Evolutionary conservation across 2,888 invertebrate genomes (phyloP).

Genomic region (Cryptocheilus praepositus): DNA sequence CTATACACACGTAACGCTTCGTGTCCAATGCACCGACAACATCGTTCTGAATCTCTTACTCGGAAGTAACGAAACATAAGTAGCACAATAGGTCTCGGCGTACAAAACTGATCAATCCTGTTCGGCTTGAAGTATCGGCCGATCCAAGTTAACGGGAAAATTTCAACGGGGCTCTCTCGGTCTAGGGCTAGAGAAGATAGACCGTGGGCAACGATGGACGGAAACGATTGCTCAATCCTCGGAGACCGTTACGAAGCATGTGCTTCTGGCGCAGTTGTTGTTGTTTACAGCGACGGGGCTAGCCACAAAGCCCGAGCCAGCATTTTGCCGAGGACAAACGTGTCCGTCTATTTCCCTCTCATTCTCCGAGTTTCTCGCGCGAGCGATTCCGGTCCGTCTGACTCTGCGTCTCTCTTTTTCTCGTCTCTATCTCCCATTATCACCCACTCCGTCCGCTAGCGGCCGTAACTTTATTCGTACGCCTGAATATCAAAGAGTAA

Average conservation of each 20-base stretch:
- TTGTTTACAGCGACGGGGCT: constrained; percentile 44
- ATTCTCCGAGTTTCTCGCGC: background rate
- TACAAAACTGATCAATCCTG: too few species aligned
- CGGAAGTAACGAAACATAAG: too few species aligned
- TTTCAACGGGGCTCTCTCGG: too few species aligned
- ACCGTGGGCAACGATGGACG: constrained; percentile 30
- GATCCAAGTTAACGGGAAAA: too few species aligned
- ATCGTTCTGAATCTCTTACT: too few species aligned
- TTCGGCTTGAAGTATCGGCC: too few species aligned
- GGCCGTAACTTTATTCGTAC: background rate
- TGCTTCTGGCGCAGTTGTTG: constrained; percentile 39
- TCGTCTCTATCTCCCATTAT: constrained; percentile 5
- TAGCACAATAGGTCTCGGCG: too few species aligned
- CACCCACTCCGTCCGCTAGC: background rate
- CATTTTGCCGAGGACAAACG: constrained; percentile 33
- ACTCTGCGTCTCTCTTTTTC: constrained; percentile 5
- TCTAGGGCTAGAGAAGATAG: constrained; percentile 21
- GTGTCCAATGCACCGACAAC: too few species aligned
- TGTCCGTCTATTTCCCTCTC: constrained; percentile 14
- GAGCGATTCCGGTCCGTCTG: constrained; percentile 3
- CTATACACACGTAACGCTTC: too few species aligned
- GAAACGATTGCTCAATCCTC: constrained; percentile 53
- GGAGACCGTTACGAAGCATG: constrained; percentile 48
- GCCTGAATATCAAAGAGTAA: background rate
- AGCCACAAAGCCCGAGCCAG: constrained; percentile 20